Evolutionary conservation across 2,113 vertebrate species (phyloP), one percentile per base, ranked within the genome.

Genomic region (Sorex araneus): DNA sequence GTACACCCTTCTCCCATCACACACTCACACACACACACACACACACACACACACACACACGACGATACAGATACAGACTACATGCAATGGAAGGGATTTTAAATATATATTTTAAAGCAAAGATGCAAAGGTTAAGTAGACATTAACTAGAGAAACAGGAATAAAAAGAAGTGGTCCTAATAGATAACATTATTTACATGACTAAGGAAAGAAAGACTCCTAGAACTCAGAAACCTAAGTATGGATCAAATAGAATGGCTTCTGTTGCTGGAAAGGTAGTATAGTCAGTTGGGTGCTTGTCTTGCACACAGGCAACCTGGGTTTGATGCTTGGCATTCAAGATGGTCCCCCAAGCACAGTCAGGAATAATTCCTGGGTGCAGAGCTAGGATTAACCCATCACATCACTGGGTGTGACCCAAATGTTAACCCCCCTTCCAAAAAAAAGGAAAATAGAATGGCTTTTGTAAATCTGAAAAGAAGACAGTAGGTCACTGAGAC

Each of bases 81-180:
- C 79, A 6, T 67, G 47, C 40, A 12, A 45, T 66, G 19, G 85
- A 76, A 74, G 21, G 13, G 3, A 67, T 93, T 84, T 87, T 23
- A 89, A 69, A 80, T 89, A 81, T 87, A 92, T 32, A 3, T 21
- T 60, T 60, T 60, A 47, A 93, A 85, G 21, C 43, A 71, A 36
- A 74, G 43, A 74, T 90, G 7, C 18, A 77, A 90, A 57, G n/a
- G 45, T 32, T 88, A 71, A 71, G 30, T 76, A 63, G 32, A 93
- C 54, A 34, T 83, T 74, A 89, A 66, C 77, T 45, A 87, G 54
- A 82, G 27, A 76, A 71, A 71, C 4, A 77, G 69, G 21, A 91
- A 77, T 23, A 5, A 16, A 50, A 8, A 79, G n/a, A 81, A 70
- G 4, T 94, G 15, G 85, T 84, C 30, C 50, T 90, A 32, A 81